Evolutionary conservation across 2,888 invertebrate genomes (phyloP).

Genomic region (Amiota communis): DNA sequence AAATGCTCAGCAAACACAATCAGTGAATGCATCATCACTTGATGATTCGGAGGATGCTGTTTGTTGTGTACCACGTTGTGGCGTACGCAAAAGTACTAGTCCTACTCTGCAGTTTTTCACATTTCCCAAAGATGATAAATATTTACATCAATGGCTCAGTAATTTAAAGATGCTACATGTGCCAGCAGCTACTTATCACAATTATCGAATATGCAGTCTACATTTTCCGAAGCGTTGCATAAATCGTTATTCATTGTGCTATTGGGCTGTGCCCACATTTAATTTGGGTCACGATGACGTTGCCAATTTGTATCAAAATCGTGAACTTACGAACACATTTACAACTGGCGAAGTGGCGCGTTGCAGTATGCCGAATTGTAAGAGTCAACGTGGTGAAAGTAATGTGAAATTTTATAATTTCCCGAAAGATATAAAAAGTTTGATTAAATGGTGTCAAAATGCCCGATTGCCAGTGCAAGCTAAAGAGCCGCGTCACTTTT

Average conservation of each 20-base stretch:
- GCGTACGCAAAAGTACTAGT: slow-evolving; percentile 64
- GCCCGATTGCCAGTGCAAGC: slow-evolving; percentile 66
- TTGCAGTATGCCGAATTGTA: slow-evolving; percentile 69
- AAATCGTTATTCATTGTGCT: slow-evolving; percentile 68
- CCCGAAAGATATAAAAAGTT: slow-evolving; percentile 64
- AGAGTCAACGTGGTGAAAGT: slow-evolving; percentile 65
- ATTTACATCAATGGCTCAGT: slow-evolving; percentile 67
- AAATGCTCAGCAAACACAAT: slow-evolving; percentile 45
- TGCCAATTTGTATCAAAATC: slow-evolving; percentile 68
- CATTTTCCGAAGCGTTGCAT: slow-evolving; percentile 70
- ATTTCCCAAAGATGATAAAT: slow-evolving; percentile 67
- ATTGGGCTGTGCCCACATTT: slow-evolving; percentile 69
- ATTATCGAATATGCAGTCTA: slow-evolving; percentile 66
- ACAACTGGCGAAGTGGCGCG: slow-evolving; percentile 66
- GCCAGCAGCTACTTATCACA: slow-evolving; percentile 56
- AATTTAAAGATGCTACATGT: slow-evolving; percentile 67
- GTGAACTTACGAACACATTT: slow-evolving; percentile 66
- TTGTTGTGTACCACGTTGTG: slow-evolving; percentile 67
- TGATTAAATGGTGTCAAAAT: slow-evolving; percentile 69
- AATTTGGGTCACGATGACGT: slow-evolving; percentile 69
- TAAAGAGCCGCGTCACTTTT: slow-evolving; percentile 67
- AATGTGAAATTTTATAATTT: slow-evolving; percentile 69
- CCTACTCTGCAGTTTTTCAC: slow-evolving; percentile 68
- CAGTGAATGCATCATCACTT: slow-evolving; percentile 60
- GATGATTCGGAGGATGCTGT: slow-evolving; percentile 63